These are phyloP conservation scores for Gorsachius goisagi DNA, from an alignment of 2,113 vertebrate species.

Conservation along the genomic window DNA sequence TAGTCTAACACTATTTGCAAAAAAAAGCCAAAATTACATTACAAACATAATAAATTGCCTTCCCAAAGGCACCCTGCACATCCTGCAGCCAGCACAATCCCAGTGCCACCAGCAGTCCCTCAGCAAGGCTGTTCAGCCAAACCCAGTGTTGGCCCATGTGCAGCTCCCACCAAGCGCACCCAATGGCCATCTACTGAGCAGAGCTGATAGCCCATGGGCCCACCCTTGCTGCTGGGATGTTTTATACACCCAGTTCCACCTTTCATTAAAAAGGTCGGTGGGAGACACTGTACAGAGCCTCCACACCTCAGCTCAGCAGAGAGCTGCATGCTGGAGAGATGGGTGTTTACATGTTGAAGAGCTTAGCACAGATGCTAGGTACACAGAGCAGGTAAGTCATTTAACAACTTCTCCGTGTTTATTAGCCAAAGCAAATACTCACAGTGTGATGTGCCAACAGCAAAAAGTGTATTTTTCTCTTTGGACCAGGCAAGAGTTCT, in stretches of 20 bases:
- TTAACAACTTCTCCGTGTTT: background rate
- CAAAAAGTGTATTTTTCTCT: background rate
- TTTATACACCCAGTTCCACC: background rate
- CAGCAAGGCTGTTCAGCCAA: background rate
- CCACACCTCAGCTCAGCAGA: background rate
- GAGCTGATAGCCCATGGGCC: background rate
- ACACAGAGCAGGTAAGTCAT: constrained; percentile 21
- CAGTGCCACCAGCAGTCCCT: background rate
- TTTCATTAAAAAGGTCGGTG: background rate
- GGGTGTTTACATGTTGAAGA: background rate
- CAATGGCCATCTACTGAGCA: background rate
- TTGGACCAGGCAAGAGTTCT: background rate
- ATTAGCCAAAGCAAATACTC: constrained; percentile 39
- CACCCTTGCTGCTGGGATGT: background rate
- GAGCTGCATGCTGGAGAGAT: background rate
- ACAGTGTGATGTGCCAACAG: background rate
- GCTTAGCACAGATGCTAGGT: background rate
- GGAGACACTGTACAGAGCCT: background rate
- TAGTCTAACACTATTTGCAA: background rate
- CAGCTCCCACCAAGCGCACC: background rate
- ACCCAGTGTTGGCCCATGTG: rapidly evolving
- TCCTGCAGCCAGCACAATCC: background rate
- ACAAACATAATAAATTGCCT: background rate
- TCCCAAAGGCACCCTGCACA: background rate
- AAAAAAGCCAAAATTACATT: background rate